A percentile compares a stretch with the other conserved stretches of the same genome.
phyloP scores from a whole-genome alignment of 2,797 vertebrate genomes.

The Xiphophorus birchmanni region DNA sequence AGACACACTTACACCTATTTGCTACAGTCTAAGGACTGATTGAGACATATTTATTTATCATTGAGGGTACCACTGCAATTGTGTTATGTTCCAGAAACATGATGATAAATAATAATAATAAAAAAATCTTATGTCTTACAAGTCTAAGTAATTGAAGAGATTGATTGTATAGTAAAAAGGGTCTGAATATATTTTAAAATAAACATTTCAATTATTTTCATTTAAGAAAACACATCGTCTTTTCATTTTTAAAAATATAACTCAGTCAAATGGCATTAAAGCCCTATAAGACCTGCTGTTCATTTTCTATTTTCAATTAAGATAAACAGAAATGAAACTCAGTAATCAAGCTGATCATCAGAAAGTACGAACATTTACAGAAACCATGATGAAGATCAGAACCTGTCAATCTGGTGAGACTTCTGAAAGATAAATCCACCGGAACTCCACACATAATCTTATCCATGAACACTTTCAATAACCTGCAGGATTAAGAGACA shows the following conservation, averaged over 20 bases:
- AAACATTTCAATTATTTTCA: background rate
- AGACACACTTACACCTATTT: too few species aligned
- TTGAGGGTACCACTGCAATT: too few species aligned
- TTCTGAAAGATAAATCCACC: constrained; percentile 86
- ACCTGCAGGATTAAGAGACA: constrained; percentile 6
- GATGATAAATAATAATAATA: too few species aligned
- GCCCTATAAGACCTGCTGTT: background rate
- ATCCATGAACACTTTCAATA: constrained; percentile 3
- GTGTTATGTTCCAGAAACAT: too few species aligned
- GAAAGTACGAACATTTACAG: background rate
- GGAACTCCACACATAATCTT: constrained; percentile 77
- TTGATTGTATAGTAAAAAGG: background rate
- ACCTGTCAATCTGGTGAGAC: constrained; percentile 72
- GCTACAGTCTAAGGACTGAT: too few species aligned
- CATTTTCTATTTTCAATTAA: background rate
- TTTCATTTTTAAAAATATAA: background rate
- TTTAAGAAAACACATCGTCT: background rate
- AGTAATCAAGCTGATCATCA: background rate
- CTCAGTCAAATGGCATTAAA: background rate
- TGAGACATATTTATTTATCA: too few species aligned
- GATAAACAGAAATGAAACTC: background rate
- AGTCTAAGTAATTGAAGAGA: background rate
- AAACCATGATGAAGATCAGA: background rate
- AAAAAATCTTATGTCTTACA: background rate
- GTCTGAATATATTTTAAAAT: background rate